phyloP scores from a whole-genome alignment of 1,140 invertebrate species.

The Anagrus nilaparvatae region DNA sequence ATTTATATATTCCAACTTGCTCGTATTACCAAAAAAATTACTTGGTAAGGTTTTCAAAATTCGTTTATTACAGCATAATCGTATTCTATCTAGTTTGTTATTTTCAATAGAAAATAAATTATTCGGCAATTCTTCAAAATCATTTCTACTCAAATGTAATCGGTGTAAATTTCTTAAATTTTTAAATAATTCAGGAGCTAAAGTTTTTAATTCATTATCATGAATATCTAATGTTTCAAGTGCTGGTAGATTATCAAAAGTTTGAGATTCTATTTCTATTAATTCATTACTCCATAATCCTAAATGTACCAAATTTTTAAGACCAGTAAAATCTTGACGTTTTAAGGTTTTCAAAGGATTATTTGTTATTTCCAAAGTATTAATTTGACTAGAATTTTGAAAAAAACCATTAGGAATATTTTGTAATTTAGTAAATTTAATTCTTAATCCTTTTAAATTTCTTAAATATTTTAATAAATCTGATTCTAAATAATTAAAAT shows the following conservation, averaged over 20 bases:
- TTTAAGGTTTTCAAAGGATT: not conserved
- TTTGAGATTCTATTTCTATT: slow-evolving; percentile 11
- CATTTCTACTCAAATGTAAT: slow-evolving; percentile 7
- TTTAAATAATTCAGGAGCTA: slow-evolving; percentile 11
- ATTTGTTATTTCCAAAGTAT: not conserved
- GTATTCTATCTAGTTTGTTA: slow-evolving; percentile 5
- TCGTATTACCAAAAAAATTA: slow-evolving; percentile 16
- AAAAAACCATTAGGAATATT: not conserved
- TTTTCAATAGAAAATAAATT: slow-evolving; percentile 15
- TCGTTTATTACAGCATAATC: slow-evolving; percentile 3
- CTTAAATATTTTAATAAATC: too few relatives aligned
- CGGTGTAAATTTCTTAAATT: slow-evolving; percentile 4
- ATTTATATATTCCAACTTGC: slow-evolving; percentile 3
- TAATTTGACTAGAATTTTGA: not conserved
- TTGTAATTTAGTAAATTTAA: too few relatives aligned
- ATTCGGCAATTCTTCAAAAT: slow-evolving; percentile 6
- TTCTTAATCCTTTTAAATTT: too few relatives aligned
- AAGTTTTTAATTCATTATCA: slow-evolving; percentile 7
- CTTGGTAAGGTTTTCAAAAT: not conserved
- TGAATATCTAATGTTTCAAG: slow-evolving; percentile 10
- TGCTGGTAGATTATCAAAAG: slow-evolving; percentile 17
- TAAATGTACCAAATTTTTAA: slow-evolving; percentile 9
- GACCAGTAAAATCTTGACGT: slow-evolving; percentile 12
- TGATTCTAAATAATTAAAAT: too few relatives aligned
- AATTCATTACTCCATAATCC: slow-evolving; percentile 22